A percentile compares a stretch with the other conserved stretches of the same genome.
Evolutionary conservation across 2,113 vertebrate genomes (phyloP).

Genomic region (Solea solea): DNA sequence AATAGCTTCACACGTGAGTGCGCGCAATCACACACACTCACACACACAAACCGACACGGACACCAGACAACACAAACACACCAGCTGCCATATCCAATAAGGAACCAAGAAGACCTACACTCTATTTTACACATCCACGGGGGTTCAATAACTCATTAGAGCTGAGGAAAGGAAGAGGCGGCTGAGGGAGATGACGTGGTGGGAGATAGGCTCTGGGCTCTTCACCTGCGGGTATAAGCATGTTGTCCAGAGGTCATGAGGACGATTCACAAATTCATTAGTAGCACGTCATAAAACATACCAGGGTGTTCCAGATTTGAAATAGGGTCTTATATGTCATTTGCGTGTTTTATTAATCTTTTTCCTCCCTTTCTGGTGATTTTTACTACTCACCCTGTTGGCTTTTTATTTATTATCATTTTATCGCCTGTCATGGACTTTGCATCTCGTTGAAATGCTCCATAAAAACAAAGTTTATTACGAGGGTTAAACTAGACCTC

Average conservation of each 20-base stretch:
- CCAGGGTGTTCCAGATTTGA: slow-evolving; percentile 37
- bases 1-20: slow-evolving; percentile 31
- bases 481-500: slow-evolving; percentile 39
- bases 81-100: slow-evolving; percentile 68
- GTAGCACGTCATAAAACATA: slow-evolving; percentile 56
- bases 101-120: slow-evolving; percentile 56
- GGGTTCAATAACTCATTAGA: slow-evolving; percentile 82
- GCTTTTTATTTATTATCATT: slow-evolving; percentile 58
- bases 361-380: slow-evolving; percentile 32
- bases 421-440: slow-evolving; percentile 60
- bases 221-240: slow-evolving; percentile 70
- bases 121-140: slow-evolving; percentile 74
- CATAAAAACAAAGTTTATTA: slow-evolving; percentile 62
- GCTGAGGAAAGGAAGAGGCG: slow-evolving; percentile 52
- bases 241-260: slow-evolving; percentile 66
- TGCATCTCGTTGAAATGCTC: slow-evolving; percentile 50
- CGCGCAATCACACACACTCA: background rate
- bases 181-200: slow-evolving; percentile 56
- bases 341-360: slow-evolving; percentile 54
- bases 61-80: slow-evolving; percentile 43
- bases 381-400: slow-evolving; percentile 48
- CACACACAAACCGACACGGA: slow-evolving; percentile 27
- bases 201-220: slow-evolving; percentile 41
- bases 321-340: slow-evolving; percentile 31
- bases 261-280: slow-evolving; percentile 73